Conservation (phyloP, 2,113 vertebrate genomes). For the Lipotes vexillifer region DNA sequence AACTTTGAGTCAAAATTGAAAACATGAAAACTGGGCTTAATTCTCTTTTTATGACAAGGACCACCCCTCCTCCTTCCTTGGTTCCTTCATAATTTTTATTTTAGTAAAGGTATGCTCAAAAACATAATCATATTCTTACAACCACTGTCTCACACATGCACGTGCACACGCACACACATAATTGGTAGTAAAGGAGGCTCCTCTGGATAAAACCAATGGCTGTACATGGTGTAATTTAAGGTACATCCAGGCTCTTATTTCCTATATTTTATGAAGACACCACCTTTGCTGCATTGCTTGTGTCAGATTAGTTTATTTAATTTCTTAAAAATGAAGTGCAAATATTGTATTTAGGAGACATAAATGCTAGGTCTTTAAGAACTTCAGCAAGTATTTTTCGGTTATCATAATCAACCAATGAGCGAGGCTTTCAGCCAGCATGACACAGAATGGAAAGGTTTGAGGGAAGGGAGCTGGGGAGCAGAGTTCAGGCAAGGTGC, state of each 20-base stretch:
- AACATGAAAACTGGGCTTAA: neutral
- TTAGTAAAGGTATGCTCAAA: neutral
- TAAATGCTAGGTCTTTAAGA: neutral
- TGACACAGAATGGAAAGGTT: neutral
- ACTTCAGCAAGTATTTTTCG: neutral
- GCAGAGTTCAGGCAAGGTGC: neutral
- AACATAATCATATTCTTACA: neutral
- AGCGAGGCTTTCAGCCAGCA: neutral
- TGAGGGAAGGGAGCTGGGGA: neutral
- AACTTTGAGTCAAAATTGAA: neutral
- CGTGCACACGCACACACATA: neutral
- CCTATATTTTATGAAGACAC: neutral
- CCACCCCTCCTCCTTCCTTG: neutral
- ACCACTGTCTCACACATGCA: neutral
- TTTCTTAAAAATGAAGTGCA: neutral
- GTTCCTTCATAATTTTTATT: neutral
- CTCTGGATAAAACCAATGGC: neutral
- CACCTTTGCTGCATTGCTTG: neutral
- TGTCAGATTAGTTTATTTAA: neutral
- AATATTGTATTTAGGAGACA: neutral
- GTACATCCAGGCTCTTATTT: neutral
- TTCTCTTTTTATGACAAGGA: neutral
- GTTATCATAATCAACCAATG: neutral
- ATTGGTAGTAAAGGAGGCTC: neutral
- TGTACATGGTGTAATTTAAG: neutral